Conservation (phyloP, 2,888 invertebrate species). For the Tuta absoluta region DNA sequence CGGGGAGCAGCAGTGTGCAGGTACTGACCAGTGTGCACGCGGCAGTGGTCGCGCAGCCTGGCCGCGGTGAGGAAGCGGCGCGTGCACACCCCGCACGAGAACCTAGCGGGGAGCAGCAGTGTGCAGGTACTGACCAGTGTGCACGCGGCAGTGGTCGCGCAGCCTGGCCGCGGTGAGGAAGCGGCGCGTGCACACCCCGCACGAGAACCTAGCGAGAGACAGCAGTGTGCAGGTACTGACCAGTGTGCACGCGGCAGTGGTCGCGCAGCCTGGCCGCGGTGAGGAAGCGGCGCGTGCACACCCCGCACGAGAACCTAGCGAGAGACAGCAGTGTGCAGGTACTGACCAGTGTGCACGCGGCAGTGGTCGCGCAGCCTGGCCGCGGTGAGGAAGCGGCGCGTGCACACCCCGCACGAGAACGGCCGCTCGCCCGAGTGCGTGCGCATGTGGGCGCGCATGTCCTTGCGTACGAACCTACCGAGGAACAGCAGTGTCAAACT, state of each 20-base stretch:
- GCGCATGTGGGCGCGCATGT: constrained; percentile 74
- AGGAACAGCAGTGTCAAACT: neutral
- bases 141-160: constrained; percentile 52
- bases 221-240: too few relatives aligned
- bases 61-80: constrained; percentile 59
- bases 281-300: constrained; percentile 42
- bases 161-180: constrained; percentile 57
- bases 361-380: constrained; percentile 60
- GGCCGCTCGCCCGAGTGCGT: constrained; percentile 80
- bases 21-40: constrained; percentile 63
- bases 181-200: constrained; percentile 57
- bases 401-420: constrained; percentile 73
- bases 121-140: neutral
- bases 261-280: constrained; percentile 59
- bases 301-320: neutral
- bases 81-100: constrained; percentile 50
- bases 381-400: constrained; percentile 57
- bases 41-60: constrained; percentile 59
- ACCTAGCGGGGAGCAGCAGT: constrained; percentile 34
- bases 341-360: constrained; percentile 66
- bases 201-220: too few relatives aligned
- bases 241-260: constrained; percentile 66
- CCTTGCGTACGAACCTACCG: constrained; percentile 64
- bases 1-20: too few relatives aligned
- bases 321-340: too few relatives aligned